A percentile compares a stretch with the other conserved stretches of the same genome.
Evolutionary conservation across 2,797 vertebrate species (phyloP).

Genomic region (Poecile montanus): DNA sequence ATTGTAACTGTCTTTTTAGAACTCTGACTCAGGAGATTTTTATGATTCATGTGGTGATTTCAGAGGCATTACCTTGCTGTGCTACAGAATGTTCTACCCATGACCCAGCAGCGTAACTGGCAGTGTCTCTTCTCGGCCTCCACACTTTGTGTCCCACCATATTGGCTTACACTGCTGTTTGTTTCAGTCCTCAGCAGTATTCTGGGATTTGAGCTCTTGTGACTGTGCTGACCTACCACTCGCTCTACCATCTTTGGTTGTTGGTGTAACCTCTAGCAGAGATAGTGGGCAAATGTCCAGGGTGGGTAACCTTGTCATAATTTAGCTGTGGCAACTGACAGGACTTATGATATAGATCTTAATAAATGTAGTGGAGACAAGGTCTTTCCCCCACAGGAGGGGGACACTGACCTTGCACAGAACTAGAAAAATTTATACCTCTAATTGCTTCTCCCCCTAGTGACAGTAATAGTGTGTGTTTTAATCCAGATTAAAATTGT

Average conservation of each 20-base stretch:
- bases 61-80: neutral
- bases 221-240: neutral
- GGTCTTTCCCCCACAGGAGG: neutral
- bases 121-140: neutral
- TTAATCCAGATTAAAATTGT: constrained; percentile 1
- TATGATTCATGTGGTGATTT: constrained; percentile 11
- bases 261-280: neutral
- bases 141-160: neutral
- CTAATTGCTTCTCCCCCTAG: neutral
- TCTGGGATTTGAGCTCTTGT: neutral
- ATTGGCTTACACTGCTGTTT: neutral
- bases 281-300: neutral
- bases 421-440: neutral
- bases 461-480: neutral
- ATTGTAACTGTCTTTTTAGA: neutral
- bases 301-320: neutral
- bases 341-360: neutral
- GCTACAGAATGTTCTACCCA: neutral
- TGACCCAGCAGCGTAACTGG: neutral
- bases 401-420: neutral
- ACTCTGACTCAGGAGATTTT: neutral
- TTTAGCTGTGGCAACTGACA: neutral
- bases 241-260: neutral
- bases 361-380: neutral
- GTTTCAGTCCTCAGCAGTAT: neutral